Evolutionary conservation across 2,113 vertebrate genomes (phyloP).

Genomic region (Varanus salvator): DNA sequence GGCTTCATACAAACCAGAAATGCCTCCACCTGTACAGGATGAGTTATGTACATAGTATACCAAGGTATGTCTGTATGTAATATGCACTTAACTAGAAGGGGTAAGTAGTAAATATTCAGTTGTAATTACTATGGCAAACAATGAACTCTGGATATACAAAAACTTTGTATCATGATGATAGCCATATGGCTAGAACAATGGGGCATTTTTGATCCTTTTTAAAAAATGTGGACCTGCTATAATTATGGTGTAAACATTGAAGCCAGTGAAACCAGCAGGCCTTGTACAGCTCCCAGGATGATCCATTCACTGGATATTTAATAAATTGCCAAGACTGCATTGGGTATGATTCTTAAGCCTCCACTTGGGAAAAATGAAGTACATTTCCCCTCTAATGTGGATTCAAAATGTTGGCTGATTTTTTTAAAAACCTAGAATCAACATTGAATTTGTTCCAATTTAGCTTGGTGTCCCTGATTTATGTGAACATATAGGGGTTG

Average conservation of each 20-base stretch:
- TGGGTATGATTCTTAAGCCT: neutral
- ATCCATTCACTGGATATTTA: neutral
- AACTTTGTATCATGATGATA: neutral
- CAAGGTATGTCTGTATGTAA: conserved; percentile 12
- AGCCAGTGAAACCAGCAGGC: neutral
- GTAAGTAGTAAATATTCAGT: neutral
- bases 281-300: neutral
- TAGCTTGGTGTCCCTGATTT: neutral
- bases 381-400: neutral
- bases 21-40: rapidly evolving
- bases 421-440: rapidly evolving
- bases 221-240: neutral
- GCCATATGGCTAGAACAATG: neutral
- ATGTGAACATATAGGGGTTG: neutral
- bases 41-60: conserved; percentile 38
- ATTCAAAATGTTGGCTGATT: neutral
- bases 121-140: neutral
- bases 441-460: neutral
- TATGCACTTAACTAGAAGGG: neutral
- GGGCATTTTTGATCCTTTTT: neutral
- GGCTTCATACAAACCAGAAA: neutral
- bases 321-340: neutral
- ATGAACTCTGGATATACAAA: neutral
- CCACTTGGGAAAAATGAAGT: neutral
- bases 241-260: neutral